Percentiles rank a stretch among this genome's conserved stretches.
These are phyloP conservation scores for Calcarius ornatus DNA, from an alignment of 2,113 vertebrate species.

Conservation along the genomic window DNA sequence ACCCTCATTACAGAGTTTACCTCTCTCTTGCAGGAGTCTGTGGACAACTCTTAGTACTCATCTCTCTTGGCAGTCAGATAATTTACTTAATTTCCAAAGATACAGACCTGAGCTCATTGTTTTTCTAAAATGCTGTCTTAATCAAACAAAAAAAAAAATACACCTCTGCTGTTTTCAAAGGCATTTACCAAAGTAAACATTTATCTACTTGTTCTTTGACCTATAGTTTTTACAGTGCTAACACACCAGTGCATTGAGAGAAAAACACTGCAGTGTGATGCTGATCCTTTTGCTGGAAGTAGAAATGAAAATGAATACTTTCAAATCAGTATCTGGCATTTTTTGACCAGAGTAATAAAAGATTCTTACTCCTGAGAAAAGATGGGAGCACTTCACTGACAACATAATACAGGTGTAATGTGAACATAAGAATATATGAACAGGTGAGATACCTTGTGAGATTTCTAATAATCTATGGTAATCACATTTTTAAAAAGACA, in stretches of 20 bases:
- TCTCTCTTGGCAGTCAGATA: neutral
- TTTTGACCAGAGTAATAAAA: neutral
- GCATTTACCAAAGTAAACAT: neutral
- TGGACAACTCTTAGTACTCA: neutral
- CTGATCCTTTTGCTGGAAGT: neutral
- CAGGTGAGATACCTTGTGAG: neutral
- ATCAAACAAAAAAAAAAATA: neutral
- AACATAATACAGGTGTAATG: neutral
- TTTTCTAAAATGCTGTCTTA: neutral
- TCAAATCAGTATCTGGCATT: neutral
- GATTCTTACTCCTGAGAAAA: neutral
- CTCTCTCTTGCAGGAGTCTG: neutral
- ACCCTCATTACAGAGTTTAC: neutral
- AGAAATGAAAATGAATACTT: neutral
- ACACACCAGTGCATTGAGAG: neutral
- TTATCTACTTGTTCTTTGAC: neutral
- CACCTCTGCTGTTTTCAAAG: neutral
- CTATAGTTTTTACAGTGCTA: neutral
- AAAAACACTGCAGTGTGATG: neutral
- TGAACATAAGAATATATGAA: neutral
- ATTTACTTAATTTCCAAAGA: neutral
- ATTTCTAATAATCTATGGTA: neutral
- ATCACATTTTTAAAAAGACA: neutral
- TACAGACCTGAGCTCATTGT: neutral
- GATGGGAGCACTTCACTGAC: neutral